These are phyloP conservation scores for Actinostola sp. DNA, from an alignment of 92 coral and sea anemone species.

Conservation along the genomic window DNA sequence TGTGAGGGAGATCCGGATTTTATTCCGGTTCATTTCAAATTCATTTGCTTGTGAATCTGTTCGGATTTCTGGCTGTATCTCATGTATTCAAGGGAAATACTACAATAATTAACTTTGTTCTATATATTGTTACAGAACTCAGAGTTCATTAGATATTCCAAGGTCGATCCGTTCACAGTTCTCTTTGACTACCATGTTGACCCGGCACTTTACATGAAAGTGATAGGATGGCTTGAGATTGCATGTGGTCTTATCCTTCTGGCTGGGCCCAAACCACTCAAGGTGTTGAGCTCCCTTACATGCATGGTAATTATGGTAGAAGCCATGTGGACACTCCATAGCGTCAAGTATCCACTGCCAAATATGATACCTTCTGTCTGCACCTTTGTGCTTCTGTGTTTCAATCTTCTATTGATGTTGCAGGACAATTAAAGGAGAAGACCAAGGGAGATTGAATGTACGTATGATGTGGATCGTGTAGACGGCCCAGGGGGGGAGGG, in stretches of 20 bases:
- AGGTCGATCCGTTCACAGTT: slow-evolving; percentile 63
- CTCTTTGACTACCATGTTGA: slow-evolving; percentile 61
- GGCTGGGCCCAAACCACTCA: slow-evolving; percentile 57
- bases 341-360: slow-evolving; percentile 35
- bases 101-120: neutral
- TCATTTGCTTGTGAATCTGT: too few relatives aligned
- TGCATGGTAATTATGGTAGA: slow-evolving; percentile 57
- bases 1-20: too few relatives aligned
- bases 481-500: too few relatives aligned
- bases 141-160: slow-evolving; percentile 59
- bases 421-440: slow-evolving; percentile 8
- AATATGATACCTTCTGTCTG: slow-evolving; percentile 37
- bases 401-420: slow-evolving; percentile 18
- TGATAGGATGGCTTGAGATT: slow-evolving; percentile 60
- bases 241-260: slow-evolving; percentile 57
- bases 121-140: slow-evolving; percentile 38
- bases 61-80: too few relatives aligned
- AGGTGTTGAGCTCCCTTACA: slow-evolving; percentile 32
- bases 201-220: slow-evolving; percentile 38
- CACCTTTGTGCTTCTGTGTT: slow-evolving; percentile 28
- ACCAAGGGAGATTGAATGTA: neutral
- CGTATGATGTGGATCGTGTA: slow-evolving; percentile 30
- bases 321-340: slow-evolving; percentile 53
- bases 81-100: too few relatives aligned
- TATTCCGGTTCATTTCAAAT: too few relatives aligned